These are phyloP conservation scores for Entomyzon cyanotis DNA, from an alignment of 2,113 vertebrate genomes.

Conservation along the genomic window DNA sequence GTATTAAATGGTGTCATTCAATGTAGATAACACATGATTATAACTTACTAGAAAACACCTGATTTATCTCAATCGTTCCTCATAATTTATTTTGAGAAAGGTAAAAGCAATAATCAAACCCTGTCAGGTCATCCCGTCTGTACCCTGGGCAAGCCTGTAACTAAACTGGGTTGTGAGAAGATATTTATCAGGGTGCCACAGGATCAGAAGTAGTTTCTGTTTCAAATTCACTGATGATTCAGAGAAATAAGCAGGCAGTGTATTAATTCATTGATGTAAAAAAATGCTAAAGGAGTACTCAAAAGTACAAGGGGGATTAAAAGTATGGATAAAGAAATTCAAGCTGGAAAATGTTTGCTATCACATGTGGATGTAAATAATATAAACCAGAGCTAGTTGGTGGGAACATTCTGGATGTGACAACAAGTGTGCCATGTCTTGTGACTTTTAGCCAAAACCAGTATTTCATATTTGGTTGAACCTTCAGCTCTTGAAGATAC, in stretches of 20 bases:
- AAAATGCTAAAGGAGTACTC: neutral
- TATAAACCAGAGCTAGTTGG: neutral
- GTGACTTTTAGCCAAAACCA: neutral
- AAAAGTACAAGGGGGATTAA: neutral
- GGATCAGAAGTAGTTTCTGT: neutral
- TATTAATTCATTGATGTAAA: neutral
- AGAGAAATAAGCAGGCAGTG: neutral
- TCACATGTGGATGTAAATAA: neutral
- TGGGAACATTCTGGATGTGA: neutral
- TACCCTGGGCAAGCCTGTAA: neutral
- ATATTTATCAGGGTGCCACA: neutral
- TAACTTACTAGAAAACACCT: neutral
- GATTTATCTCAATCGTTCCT: neutral
- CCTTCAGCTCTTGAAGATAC: neutral
- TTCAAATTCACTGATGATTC: neutral
- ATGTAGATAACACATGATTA: neutral
- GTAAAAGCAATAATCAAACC: neutral
- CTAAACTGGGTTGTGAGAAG: neutral
- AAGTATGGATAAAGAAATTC: neutral
- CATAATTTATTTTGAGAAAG: neutral
- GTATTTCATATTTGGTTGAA: neutral
- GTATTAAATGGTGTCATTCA: neutral
- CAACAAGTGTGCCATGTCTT: neutral
- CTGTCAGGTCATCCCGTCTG: neutral
- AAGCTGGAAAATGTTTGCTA: neutral